These are phyloP conservation scores for Tanytarsus gracilentus DNA, from an alignment of 2,888 invertebrate species.

Conservation along the genomic window DNA sequence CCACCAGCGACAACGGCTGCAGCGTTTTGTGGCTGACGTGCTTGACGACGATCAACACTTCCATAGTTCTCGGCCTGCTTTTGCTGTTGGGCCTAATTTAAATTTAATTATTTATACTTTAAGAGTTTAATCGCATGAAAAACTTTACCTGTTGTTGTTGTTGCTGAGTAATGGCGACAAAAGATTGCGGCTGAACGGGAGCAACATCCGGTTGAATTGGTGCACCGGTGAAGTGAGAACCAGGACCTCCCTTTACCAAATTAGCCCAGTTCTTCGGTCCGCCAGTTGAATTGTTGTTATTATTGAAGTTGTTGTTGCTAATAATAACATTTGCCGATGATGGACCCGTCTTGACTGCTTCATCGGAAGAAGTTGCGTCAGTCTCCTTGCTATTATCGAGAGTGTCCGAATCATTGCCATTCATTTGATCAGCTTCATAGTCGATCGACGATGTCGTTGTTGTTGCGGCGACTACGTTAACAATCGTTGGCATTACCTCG, in stretches of 20 bases:
- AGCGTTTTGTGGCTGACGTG: not conserved
- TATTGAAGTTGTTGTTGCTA: not conserved
- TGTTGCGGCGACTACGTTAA: constrained; percentile 29
- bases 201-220: constrained; percentile 31
- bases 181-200: constrained; percentile 25
- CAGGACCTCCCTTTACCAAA: constrained; percentile 60
- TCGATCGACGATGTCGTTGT: not conserved
- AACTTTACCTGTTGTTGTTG: constrained; percentile 30
- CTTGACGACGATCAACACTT: constrained; percentile 1
- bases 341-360: not conserved
- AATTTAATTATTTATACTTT: constrained; percentile 35
- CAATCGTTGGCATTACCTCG: not conserved
- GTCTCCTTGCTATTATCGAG: constrained; percentile 20
- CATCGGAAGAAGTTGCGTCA: not conserved
- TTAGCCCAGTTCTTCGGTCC: constrained; percentile 84
- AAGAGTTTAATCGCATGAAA: no score
- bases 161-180: constrained; percentile 27
- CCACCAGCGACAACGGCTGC: no score
- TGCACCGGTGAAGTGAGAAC: constrained; percentile 31
- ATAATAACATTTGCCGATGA: no score
- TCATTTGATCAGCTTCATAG: constrained; percentile 17
- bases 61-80: not conserved
- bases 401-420: constrained; percentile 16
- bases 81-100: constrained; percentile 22
- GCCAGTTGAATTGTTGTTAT: no score